Conservation (phyloP, 2,888 invertebrate species). For the Synergus gifuensis region DNA sequence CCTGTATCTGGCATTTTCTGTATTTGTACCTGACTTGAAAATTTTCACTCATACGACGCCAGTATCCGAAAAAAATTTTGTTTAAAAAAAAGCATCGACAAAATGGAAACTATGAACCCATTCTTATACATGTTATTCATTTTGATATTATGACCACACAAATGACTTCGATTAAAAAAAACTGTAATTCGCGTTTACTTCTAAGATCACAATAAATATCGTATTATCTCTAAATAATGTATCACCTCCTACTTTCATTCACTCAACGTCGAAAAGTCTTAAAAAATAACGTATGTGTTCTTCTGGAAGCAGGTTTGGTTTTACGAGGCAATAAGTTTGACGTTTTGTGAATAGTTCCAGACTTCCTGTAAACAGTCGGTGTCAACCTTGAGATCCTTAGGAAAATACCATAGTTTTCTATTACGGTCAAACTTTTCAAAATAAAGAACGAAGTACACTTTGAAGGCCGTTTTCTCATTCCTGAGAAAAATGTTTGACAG, state of each 20-base stretch:
- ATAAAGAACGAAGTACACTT: not conserved
- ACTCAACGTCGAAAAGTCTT: not conserved
- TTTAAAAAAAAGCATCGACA: too few relatives aligned
- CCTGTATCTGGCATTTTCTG: too few relatives aligned
- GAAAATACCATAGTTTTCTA: not conserved
- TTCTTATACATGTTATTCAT: not conserved
- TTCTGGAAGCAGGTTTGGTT: not conserved
- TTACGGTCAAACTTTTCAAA: not conserved
- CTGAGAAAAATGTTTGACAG: not conserved
- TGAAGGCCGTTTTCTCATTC: not conserved
- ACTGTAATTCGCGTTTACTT: not conserved
- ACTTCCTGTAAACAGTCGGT: not conserved
- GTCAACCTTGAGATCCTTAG: not conserved
- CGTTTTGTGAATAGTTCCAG: not conserved
- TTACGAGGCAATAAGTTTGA: not conserved
- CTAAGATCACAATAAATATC: conserved; percentile 31
- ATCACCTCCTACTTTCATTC: not conserved
- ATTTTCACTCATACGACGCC: not conserved
- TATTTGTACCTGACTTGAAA: not conserved
- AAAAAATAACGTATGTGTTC: conserved; percentile 13
- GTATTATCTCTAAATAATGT: conserved; percentile 15
- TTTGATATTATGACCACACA: not conserved
- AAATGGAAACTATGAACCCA: not conserved
- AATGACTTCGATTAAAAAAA: not conserved
- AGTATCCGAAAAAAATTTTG: not conserved